A percentile compares a stretch with the other conserved stretches of the same genome.
Conservation (phyloP, 2,797 vertebrate species). For the Rhinichthys osculus region DNA sequence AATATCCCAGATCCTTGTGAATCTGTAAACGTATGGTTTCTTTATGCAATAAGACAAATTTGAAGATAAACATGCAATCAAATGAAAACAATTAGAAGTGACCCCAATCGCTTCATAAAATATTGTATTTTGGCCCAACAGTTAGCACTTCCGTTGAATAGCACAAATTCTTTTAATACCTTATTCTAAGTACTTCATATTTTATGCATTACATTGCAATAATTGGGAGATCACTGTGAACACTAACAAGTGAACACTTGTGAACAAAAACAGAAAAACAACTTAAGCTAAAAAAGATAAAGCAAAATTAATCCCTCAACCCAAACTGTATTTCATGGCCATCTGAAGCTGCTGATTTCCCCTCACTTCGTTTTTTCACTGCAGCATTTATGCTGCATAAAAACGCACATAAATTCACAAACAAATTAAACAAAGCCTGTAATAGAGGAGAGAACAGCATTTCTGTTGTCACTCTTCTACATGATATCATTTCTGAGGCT, state of each 20-base stretch:
- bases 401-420: conserved; percentile 8
- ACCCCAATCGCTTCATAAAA: conserved; percentile 57
- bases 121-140: conserved; percentile 45
- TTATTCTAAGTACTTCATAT: conserved; percentile 17
- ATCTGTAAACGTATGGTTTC: not conserved
- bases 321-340: conserved; percentile 49
- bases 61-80: conserved; percentile 20
- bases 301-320: conserved; percentile 49
- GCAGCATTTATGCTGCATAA: conserved; percentile 2
- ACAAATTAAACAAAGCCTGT: conserved; percentile 23
- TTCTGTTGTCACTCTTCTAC: conserved; percentile 44
- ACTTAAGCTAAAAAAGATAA: conserved; percentile 45
- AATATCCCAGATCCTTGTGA: not conserved
- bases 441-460: conserved; percentile 33
- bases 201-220: conserved; percentile 13
- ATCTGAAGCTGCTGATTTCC: conserved; percentile 20
- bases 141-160: conserved; percentile 22
- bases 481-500: conserved; percentile 55
- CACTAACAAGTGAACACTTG: conserved; percentile 27
- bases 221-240: conserved; percentile 13
- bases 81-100: conserved; percentile 35
- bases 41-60: conserved; percentile 4
- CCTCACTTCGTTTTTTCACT: not conserved
- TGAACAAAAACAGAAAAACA: conserved; percentile 15
- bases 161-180: conserved; percentile 32